Conservation (phyloP, 2,797 vertebrate species). For the Lepus oiostolus region DNA sequence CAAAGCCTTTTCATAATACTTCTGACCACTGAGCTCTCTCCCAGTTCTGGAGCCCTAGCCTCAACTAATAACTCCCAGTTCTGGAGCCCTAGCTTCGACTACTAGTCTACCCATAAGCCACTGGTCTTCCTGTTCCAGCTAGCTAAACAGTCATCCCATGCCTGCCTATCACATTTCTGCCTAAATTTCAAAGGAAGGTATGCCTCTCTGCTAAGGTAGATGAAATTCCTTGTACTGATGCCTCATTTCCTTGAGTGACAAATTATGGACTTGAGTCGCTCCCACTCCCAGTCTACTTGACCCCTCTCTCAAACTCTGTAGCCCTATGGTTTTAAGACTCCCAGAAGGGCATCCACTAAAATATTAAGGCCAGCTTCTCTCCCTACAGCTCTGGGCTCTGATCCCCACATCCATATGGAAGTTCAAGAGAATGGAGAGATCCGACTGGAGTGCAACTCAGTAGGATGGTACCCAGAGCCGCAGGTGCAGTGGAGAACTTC, state of each 20-base stretch:
- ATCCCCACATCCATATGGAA: constrained; percentile 77
- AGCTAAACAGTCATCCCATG: not conserved
- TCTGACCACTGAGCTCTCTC: not conserved
- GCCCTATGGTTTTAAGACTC: not conserved
- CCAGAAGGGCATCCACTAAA: not conserved
- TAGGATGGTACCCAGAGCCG: constrained; percentile 84
- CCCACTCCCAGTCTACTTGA: not conserved
- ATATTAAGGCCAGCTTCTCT: constrained; percentile 46
- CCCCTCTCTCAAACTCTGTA: not conserved
- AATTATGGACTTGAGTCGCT: not conserved
- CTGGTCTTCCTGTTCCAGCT: not conserved
- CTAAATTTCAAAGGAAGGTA: not conserved
- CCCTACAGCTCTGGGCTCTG: constrained; percentile 78
- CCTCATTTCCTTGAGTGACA: not conserved
- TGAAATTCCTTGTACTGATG: not conserved
- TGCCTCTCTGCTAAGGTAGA: not conserved
- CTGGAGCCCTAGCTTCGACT: not conserved
- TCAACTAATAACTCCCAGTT: not conserved
- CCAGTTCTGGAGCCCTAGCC: not conserved
- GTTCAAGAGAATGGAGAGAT: constrained; percentile 65
- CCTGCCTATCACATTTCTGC: not conserved
- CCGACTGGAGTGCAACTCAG: constrained; percentile 75
- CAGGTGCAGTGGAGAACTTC: constrained; percentile 77
- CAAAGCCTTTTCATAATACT: not conserved
- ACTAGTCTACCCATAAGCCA: not conserved